Base-by-base conservation (phyloP, 2,797 vertebrate species). In the Hippocampus kuda region DNA sequence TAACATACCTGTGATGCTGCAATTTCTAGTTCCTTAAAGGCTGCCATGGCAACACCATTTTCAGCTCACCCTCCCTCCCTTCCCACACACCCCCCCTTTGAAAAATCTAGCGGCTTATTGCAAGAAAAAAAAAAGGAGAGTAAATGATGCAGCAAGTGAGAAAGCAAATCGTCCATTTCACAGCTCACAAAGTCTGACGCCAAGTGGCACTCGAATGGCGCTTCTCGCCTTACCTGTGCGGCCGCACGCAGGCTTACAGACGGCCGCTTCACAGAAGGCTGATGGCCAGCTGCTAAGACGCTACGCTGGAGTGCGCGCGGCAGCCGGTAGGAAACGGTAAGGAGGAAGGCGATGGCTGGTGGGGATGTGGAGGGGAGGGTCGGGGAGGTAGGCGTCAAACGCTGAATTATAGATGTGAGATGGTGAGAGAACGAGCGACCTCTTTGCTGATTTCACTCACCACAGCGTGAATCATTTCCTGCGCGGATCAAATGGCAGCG, bases 401-500 rank as follows among this genome's bases (percentile, higher is more conserved):
- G 78, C 81, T 88, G 83, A 87, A 88, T 88, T 87, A 88, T 89
- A 84, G 84, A 89, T 88, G 85, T 82, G 78, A 26, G 69, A 13
- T 34, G 34, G 67, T 18, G 71, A 60, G 27, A 74, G 83, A 75
- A 83, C 0, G 53, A 86, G 89, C 84, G 88, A 87, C 88, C 90
- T 90, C 92, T 90, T 82, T 44, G 79, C 88, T 72, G 74, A 83
- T 78, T 74, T 86, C 77, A 85, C 87, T 89, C 86, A 79, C 84
- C 70, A 69, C 63, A 83, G 87, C 83, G 87, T 84, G 81, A 85
- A 91, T 92, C 85, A 82, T 91, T 88, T 88, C 71, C 80, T 78
- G 72, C 84, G 78, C 82, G 83, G 87, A 88, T 84, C 84, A 85
- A 88, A 85, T 79, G 81, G 84, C 89, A 89, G 87, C 83, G 88